Evolutionary conservation across 2,797 vertebrate species (phyloP).

Genomic region (Cygnus olor): DNA sequence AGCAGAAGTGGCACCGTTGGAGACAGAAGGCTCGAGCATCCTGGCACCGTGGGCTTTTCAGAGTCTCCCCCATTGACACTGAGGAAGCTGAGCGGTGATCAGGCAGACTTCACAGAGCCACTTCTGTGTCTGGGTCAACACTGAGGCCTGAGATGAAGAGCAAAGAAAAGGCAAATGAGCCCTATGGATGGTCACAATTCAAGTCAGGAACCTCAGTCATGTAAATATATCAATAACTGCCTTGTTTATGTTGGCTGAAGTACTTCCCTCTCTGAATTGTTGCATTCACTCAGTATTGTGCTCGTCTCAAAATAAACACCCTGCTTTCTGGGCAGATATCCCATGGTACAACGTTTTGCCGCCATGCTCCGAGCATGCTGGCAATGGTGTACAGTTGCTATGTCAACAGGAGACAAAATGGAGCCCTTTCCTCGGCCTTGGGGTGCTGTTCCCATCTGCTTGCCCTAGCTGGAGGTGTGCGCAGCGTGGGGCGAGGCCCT

Average conservation of each 20-base stretch:
- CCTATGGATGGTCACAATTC: background rate
- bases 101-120: background rate
- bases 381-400: background rate
- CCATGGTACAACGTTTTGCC: background rate
- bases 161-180: background rate
- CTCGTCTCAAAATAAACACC: constrained; percentile 52
- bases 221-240: constrained; percentile 60
- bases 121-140: background rate
- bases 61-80: background rate
- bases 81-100: background rate
- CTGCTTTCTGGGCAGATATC: constrained; percentile 47
- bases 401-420: background rate
- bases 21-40: background rate
- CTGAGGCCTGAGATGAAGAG: background rate
- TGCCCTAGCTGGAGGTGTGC: background rate
- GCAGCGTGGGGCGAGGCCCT: background rate
- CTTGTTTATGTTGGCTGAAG: constrained; percentile 56
- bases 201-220: background rate
- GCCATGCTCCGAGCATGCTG: background rate
- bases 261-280: constrained; percentile 32
- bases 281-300: constrained; percentile 48
- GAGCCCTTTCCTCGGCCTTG: background rate
- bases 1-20: background rate
- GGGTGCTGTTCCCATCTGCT: background rate
- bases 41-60: background rate